These are phyloP conservation scores for Styela clava DNA, from an alignment of 23 tunicate species.

Conservation along the genomic window DNA sequence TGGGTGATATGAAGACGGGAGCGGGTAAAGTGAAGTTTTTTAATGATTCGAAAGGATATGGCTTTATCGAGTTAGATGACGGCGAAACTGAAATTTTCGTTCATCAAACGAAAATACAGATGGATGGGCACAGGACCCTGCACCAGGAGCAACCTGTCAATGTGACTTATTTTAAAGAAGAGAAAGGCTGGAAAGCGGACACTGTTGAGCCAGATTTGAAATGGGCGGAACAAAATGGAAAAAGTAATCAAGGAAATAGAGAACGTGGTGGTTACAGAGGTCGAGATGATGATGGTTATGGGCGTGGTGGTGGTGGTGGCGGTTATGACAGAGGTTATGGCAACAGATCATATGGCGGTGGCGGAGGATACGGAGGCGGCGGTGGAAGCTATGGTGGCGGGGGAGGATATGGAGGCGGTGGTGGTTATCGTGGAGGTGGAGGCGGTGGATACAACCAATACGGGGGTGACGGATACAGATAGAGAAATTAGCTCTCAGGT, in stretches of 20 bases:
- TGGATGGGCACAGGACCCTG: constrained; percentile 19
- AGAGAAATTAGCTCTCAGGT: background rate
- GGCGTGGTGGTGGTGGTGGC: background rate
- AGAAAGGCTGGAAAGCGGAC: constrained; percentile 5
- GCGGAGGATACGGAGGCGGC: background rate
- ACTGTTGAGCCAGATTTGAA: constrained; percentile 2
- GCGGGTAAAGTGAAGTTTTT: constrained; percentile 8
- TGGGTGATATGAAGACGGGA: background rate
- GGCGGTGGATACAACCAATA: too few species aligned
- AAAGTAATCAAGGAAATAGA: background rate
- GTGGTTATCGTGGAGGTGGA: background rate
- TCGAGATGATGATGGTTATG: constrained; percentile 7
- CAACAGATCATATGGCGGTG: background rate
- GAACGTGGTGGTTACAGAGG: background rate
- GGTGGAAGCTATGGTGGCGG: constrained; percentile 13
- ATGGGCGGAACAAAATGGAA: background rate
- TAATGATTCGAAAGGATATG: constrained; percentile 12
- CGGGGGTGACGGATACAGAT: background rate
- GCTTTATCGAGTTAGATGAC: constrained; percentile 2
- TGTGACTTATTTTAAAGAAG: constrained; percentile 1
- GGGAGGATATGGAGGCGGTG: constrained; percentile 4
- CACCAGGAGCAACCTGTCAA: constrained; percentile 3
- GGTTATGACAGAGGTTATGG: constrained; percentile 11
- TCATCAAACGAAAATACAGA: constrained; percentile 13
- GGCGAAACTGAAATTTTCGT: constrained; percentile 15